Evolutionary conservation across 2,797 vertebrate genomes (phyloP).

Genomic region (Fratercula arctica): DNA sequence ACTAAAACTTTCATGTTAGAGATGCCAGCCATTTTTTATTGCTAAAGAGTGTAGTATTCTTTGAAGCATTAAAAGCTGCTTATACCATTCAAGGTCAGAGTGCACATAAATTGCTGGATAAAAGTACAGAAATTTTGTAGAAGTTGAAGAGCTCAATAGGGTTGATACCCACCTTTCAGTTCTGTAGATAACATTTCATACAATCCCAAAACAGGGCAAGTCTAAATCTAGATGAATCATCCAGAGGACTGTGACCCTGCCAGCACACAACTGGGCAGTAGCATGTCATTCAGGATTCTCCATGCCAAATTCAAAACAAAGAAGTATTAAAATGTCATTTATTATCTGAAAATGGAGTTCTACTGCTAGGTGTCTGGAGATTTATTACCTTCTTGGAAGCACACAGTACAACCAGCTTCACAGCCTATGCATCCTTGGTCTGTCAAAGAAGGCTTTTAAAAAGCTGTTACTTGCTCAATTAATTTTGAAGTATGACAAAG

Average conservation of each 20-base stretch:
- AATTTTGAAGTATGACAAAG: background rate
- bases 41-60: background rate
- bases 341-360: background rate
- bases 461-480: background rate
- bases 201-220: background rate
- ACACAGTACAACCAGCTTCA: background rate
- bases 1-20: background rate
- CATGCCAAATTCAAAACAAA: constrained; percentile 4
- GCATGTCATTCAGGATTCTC: background rate
- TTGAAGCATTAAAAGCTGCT: background rate
- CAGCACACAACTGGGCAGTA: background rate
- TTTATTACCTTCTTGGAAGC: background rate
- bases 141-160: background rate
- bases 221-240: background rate
- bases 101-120: background rate
- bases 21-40: background rate
- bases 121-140: background rate
- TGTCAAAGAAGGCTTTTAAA: background rate
- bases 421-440: background rate
- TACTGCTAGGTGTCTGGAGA: background rate
- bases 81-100: background rate
- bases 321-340: background rate
- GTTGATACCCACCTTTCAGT: background rate
- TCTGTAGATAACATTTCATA: background rate
- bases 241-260: background rate